phyloP scores from a whole-genome alignment of 2,113 vertebrate species.

The Lota lota region DNA sequence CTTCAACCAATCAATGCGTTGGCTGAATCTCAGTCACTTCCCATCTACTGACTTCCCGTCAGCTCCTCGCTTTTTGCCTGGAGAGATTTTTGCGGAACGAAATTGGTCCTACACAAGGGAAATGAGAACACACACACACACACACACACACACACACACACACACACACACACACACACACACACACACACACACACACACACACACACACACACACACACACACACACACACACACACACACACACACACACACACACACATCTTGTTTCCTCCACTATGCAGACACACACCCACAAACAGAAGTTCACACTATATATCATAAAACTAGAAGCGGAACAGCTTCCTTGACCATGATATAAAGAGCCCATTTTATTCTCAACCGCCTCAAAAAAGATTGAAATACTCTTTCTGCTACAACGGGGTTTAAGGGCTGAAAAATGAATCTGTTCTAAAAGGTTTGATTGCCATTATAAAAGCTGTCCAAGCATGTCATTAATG shows the following conservation, averaged over 20 bases:
- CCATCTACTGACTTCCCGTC: no score
- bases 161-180: conserved; percentile 1
- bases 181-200: neutral
- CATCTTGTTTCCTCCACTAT: neutral
- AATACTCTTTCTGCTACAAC: no score
- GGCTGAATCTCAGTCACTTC: conserved; percentile 44
- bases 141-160: neutral
- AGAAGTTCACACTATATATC: neutral
- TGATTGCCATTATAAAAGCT: no score
- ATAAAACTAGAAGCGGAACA: no score
- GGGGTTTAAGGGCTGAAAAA: no score
- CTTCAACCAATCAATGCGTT: conserved; percentile 47
- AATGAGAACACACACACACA: neutral
- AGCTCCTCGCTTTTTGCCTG: conserved; percentile 23
- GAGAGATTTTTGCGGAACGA: conserved; percentile 8
- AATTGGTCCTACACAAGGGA: no score
- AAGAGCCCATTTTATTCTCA: no score
- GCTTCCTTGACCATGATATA: no score
- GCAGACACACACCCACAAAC: neutral
- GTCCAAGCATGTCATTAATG: no score
- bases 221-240: neutral
- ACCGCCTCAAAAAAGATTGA: no score
- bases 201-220: conserved; percentile 3
- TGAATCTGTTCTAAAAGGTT: no score
- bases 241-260: neutral